A percentile compares a stretch with the other conserved stretches of the same genome.
Evolutionary conservation across 2,888 invertebrate species (phyloP).

Genomic region (Meandrusa payeni): DNA sequence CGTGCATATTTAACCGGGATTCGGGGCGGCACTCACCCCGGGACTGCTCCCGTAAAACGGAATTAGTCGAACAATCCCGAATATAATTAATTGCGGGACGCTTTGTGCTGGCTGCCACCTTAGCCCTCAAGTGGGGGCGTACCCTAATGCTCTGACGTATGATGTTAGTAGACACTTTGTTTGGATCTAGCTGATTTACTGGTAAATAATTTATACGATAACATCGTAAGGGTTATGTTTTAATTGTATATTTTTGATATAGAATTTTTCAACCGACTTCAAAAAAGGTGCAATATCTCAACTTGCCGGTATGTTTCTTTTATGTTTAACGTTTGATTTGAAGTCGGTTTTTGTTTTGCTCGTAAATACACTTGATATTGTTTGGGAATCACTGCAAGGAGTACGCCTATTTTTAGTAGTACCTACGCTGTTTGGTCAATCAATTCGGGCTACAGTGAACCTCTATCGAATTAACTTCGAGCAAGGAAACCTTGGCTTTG

Average conservation of each 20-base stretch:
- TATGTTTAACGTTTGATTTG: too few relatives aligned
- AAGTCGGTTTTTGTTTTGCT: too few relatives aligned
- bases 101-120: conserved; percentile 32
- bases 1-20: conserved; percentile 59
- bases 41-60: conserved; percentile 32
- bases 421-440: too few relatives aligned
- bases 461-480: too few relatives aligned
- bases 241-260: too few relatives aligned
- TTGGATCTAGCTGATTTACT: conserved; percentile 5
- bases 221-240: background rate
- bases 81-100: conserved; percentile 40
- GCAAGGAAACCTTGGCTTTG: too few relatives aligned
- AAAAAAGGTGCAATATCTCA: too few relatives aligned
- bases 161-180: conserved; percentile 11
- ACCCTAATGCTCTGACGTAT: conserved; percentile 16
- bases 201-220: background rate
- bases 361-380: too few relatives aligned
- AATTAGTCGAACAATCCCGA: conserved; percentile 41
- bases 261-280: too few relatives aligned
- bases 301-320: too few relatives aligned
- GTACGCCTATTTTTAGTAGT: too few relatives aligned
- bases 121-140: conserved; percentile 30
- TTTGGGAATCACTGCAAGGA: too few relatives aligned
- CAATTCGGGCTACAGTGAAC: background rate
- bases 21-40: conserved; percentile 33